Evolutionary conservation across 2,888 invertebrate species (phyloP), one percentile per base, ranked within the genome.

Genomic region (Iselma pallidipennis): DNA sequence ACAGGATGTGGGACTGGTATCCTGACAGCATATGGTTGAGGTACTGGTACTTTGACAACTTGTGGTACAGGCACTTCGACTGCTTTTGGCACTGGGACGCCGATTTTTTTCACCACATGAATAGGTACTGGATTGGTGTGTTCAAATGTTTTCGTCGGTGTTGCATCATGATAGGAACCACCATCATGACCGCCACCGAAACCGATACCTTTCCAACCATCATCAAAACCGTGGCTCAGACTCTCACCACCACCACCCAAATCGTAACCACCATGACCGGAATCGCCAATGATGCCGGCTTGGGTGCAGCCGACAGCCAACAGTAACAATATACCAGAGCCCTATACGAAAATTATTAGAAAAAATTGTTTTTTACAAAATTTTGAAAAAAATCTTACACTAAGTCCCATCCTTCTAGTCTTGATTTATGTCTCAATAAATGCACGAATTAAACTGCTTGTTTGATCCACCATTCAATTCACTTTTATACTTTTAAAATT

Each of bases 11-110:
- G 89, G 45, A 91, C 87, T 1, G 85, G 79, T 1, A 91, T 78
- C 88, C 86, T 72, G 90, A 91, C 90, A 0, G 91, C 87, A 81
- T 90, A 90, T 1, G 91, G 91, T 62, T 91, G 89, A 1, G 91
- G 91, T 51, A 91, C 90, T 59, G 89, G 88, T 26, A 91, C 85
- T 78, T 88, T 89, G 66, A 91, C 83, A 1, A 60, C 37, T 78
- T 88, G 87, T 29, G 88, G 91, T 16, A 90, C 89, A 6, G 89
- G 87, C 0, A 90, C 87, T 0, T 89, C 88, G 21, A 90, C 87
- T 0, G 90, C 89, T 73, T 91, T 90, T 0, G 90, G 91, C 49
- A 90, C 86, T 12, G 90, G 88, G 6, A 90, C 86, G 0, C 89
- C 90, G 67, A 89, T 84, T 81, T 89, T 90, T 81, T 90, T 89